phyloP scores from a whole-genome alignment of 2,888 invertebrate species.

The Leucophenga montana region DNA sequence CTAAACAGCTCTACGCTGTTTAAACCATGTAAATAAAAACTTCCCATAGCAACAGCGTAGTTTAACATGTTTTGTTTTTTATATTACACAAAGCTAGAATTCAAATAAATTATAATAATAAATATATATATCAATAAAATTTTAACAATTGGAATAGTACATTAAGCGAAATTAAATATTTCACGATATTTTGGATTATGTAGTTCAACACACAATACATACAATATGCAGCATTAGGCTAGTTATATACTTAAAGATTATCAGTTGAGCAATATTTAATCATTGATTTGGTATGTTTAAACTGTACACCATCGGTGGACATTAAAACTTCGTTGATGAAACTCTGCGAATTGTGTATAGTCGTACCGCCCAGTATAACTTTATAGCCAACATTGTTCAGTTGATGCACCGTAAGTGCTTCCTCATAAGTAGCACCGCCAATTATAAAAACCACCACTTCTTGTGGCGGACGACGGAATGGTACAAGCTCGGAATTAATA shows the following conservation, averaged over 20 bases:
- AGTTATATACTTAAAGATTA: constrained; percentile 57
- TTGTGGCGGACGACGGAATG: constrained; percentile 80
- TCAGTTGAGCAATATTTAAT: constrained; percentile 81
- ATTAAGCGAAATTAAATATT: too few relatives aligned
- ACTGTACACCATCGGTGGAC: constrained; percentile 79
- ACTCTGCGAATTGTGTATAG: constrained; percentile 88
- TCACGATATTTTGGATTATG: too few relatives aligned
- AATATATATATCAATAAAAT: background rate
- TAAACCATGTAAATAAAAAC: constrained; percentile 33
- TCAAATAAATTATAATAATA: constrained; percentile 38
- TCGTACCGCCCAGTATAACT: constrained; percentile 92
- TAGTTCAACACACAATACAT: too few relatives aligned
- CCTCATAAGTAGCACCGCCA: constrained; percentile 97
- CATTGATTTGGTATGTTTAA: constrained; percentile 81
- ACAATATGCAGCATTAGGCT: background rate
- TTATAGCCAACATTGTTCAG: constrained; percentile 83
- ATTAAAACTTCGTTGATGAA: constrained; percentile 84
- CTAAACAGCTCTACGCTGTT: constrained; percentile 15
- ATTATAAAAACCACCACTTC: constrained; percentile 97
- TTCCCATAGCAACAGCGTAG: background rate
- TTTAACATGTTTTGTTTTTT: constrained; percentile 37
- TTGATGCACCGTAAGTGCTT: constrained; percentile 88
- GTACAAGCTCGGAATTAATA: constrained; percentile 79
- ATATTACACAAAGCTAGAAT: constrained; percentile 43
- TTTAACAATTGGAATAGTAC: too few relatives aligned